Percentiles rank a stretch among this genome's conserved stretches.
phyloP scores from a whole-genome alignment of 2,113 vertebrate genomes.

The Marmota flaviventris region DNA sequence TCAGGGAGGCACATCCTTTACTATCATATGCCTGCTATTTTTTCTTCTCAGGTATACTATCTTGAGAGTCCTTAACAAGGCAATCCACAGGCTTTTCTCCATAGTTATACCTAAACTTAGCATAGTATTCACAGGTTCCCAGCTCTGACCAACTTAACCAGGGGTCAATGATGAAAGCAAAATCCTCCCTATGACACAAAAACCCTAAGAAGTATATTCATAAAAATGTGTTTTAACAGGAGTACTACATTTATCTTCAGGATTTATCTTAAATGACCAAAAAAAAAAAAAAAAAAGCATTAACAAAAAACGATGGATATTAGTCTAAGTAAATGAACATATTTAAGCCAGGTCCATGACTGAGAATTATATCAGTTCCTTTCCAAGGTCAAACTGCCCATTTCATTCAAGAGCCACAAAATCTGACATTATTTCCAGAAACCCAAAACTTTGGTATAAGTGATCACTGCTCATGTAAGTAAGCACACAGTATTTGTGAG shows the following conservation, averaged over 20 bases:
- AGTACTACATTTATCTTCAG: neutral
- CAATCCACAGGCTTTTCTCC: neutral
- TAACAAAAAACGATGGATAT: neutral
- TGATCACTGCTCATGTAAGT: neutral
- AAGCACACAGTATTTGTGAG: slow-evolving; percentile 1
- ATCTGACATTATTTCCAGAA: slow-evolving; percentile 27
- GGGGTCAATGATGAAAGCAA: neutral
- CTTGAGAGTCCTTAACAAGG: slow-evolving; percentile 14
- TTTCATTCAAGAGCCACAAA: slow-evolving; percentile 14
- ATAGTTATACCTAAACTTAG: neutral
- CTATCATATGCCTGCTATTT: neutral
- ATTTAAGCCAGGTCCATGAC: slow-evolving; percentile 40
- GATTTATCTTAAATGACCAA: neutral
- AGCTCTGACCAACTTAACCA: neutral
- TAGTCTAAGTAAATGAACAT: neutral
- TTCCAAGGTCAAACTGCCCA: neutral
- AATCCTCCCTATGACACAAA: neutral
- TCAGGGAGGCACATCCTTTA: neutral
- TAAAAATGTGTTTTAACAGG: neutral
- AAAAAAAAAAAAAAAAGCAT: neutral
- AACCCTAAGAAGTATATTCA: slow-evolving; percentile 59
- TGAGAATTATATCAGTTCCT: neutral
- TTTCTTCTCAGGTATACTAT: neutral
- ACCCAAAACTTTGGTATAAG: slow-evolving; percentile 65
- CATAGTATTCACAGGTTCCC: neutral